These are phyloP conservation scores for Nestor notabilis DNA, from an alignment of 2,113 vertebrate species.

Conservation along the genomic window DNA sequence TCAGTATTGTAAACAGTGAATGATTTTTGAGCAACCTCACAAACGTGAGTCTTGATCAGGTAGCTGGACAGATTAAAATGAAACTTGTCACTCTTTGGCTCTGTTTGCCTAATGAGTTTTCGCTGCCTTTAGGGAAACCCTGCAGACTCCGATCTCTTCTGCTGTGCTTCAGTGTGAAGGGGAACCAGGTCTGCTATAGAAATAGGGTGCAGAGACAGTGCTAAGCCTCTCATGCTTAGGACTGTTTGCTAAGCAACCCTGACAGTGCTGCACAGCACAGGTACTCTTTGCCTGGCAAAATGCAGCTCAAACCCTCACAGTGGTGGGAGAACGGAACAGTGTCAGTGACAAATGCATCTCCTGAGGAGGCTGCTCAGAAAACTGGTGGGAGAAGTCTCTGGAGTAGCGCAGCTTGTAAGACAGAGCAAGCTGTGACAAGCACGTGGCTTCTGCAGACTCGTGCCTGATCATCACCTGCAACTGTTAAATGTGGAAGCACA, in stretches of 20 bases:
- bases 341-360: not conserved
- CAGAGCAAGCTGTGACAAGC: not conserved
- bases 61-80: not conserved
- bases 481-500: not conserved
- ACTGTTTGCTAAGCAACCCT: not conserved
- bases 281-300: not conserved
- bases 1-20: fast-evolving
- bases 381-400: not conserved
- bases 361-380: not conserved
- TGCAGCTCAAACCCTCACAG: fast-evolving
- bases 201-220: not conserved
- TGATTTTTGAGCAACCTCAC: fast-evolving
- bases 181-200: slow-evolving; percentile 30
- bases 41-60: fast-evolving
- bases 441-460: fast-evolving
- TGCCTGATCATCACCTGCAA: fast-evolving
- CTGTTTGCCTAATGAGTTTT: not conserved
- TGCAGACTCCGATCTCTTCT: slow-evolving; percentile 29
- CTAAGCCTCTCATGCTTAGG: not conserved
- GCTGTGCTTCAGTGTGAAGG: slow-evolving; percentile 23
- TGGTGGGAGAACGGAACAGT: fast-evolving
- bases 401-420: not conserved
- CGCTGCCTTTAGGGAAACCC: not conserved
- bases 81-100: not conserved
- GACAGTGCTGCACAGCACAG: not conserved